Conservation (phyloP, 2,113 vertebrate genomes). For the Archilochus colubris region DNA sequence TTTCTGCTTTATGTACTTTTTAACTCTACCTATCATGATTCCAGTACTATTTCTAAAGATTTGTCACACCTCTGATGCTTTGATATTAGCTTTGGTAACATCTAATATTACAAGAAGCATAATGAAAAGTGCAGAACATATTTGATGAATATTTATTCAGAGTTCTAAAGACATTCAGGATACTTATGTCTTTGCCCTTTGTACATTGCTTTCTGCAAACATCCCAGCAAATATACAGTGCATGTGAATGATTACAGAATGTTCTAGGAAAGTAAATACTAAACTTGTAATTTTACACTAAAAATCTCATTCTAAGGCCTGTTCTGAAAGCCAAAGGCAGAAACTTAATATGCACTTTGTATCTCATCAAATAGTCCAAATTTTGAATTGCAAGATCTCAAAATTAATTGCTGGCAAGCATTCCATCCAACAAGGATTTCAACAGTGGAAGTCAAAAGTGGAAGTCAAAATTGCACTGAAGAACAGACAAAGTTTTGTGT, state of each 20-base stretch:
- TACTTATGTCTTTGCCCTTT: slow-evolving; percentile 13
- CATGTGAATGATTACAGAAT: slow-evolving; percentile 10
- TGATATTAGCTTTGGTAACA: slow-evolving; percentile 48
- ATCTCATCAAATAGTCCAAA: not conserved
- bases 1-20: not conserved
- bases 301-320: not conserved
- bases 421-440: not conserved
- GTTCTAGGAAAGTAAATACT: slow-evolving; percentile 40
- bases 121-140: slow-evolving; percentile 11
- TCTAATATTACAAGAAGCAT: not conserved
- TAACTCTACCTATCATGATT: not conserved
- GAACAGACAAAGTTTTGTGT: not conserved
- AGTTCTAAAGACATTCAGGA: not conserved
- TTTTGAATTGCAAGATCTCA: not conserved
- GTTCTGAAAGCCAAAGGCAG: not conserved
- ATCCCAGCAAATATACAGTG: not conserved
- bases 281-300: not conserved
- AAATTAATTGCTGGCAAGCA: not conserved
- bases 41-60: not conserved
- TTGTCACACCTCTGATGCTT: not conserved
- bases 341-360: not conserved
- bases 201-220: slow-evolving; percentile 40
- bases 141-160: slow-evolving; percentile 54
- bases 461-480: not conserved
- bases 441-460: not conserved